Evolutionary conservation across 2,797 vertebrate genomes (phyloP).

Genomic region (Neoniphon sammara): DNA sequence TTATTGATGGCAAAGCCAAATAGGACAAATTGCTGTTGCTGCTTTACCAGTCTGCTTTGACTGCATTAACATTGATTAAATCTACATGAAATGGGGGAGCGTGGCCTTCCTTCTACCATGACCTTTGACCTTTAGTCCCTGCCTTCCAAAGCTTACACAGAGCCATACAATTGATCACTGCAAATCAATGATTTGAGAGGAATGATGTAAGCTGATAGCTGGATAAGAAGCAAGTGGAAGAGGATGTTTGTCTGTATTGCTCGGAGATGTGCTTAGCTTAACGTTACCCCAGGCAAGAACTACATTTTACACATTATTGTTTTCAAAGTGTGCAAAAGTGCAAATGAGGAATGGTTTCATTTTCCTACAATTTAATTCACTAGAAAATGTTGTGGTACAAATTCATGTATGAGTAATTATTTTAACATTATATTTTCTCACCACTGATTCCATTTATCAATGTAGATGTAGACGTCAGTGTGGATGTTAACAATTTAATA

Average conservation of each 20-base stretch:
- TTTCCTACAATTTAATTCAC: no score
- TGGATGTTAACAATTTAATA: no score
- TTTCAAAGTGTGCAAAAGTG: no score
- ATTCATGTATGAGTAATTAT: no score
- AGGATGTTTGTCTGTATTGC: background rate
- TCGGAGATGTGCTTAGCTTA: background rate
- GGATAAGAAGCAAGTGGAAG: conserved; percentile 24
- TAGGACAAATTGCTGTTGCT: conserved; percentile 38
- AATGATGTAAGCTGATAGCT: conserved; percentile 47
- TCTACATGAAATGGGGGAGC: conserved; percentile 50
- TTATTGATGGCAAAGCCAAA: conserved; percentile 34
- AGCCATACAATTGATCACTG: conserved; percentile 44
- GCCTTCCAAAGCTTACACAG: conserved; percentile 29
- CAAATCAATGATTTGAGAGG: conserved; percentile 65
- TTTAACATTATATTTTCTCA: no score
- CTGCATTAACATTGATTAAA: conserved; percentile 63
- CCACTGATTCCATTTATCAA: no score
- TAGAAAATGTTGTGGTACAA: no score
- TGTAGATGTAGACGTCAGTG: no score
- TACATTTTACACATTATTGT: no score
- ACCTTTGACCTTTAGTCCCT: conserved; percentile 56
- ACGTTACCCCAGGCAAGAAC: background rate
- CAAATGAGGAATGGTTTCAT: no score
- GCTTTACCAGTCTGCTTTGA: conserved; percentile 40
- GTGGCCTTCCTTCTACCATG: conserved; percentile 25